phyloP scores from a whole-genome alignment of 2,888 invertebrate genomes.

The Rhimphoctona megacephalus region DNA sequence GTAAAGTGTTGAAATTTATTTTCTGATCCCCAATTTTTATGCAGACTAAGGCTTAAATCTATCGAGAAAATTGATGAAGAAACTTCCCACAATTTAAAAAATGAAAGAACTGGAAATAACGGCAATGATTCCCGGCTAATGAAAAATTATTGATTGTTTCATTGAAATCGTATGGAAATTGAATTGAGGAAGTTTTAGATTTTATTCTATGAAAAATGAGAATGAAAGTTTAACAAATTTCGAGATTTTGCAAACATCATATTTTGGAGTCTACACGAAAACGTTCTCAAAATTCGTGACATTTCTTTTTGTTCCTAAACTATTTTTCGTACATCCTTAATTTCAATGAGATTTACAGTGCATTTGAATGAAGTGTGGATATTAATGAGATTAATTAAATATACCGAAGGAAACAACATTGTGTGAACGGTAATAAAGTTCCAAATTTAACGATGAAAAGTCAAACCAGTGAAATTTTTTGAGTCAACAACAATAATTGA shows the following conservation, averaged over 20 bases:
- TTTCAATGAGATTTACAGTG: not conserved
- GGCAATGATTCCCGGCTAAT: not conserved
- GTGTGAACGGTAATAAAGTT: not conserved
- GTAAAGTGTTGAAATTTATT: too few species aligned
- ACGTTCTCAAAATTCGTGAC: not conserved
- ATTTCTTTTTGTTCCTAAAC: not conserved
- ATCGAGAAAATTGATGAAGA: too few species aligned
- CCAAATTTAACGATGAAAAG: not conserved
- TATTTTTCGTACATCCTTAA: not conserved
- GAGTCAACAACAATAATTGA: not conserved
- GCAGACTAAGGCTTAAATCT: too few species aligned
- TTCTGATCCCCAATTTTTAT: too few species aligned
- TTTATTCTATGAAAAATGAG: not conserved
- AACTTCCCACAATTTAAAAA: not conserved
- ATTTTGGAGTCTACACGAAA: not conserved
- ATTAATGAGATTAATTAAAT: not conserved
- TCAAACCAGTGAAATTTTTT: not conserved
- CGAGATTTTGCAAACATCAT: not conserved
- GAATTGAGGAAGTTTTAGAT: not conserved
- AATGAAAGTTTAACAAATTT: not conserved
- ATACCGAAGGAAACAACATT: not conserved
- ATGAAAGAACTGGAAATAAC: not conserved
- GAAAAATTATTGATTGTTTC: not conserved
- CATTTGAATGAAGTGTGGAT: not conserved
- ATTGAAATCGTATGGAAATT: not conserved